Evolutionary conservation across 2,888 invertebrate species (phyloP).

Genomic region (Eilema sororculum): DNA sequence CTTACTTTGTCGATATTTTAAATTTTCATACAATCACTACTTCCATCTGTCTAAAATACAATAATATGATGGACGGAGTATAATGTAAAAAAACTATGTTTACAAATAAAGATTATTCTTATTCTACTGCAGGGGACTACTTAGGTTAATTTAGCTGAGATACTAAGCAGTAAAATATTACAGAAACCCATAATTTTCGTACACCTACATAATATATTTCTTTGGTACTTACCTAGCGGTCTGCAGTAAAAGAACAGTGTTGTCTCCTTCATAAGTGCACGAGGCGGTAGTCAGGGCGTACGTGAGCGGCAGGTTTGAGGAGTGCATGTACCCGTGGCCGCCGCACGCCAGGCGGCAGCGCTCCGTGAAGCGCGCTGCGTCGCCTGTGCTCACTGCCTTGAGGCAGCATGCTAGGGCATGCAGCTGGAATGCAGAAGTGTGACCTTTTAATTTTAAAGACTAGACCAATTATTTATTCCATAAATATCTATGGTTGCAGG

Average conservation of each 20-base stretch:
- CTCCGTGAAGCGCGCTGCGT: conserved; percentile 91
- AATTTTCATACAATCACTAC: too few species aligned
- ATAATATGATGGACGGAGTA: too few species aligned
- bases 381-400: conserved; percentile 94
- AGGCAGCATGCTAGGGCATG: conserved; percentile 96
- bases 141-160: too few species aligned
- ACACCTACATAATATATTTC: too few species aligned
- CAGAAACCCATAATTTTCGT: too few species aligned
- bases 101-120: too few species aligned
- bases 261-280: conserved; percentile 98
- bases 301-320: conserved; percentile 94
- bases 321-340: conserved; percentile 97
- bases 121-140: too few species aligned
- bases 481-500: too few species aligned
- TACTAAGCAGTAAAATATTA: too few species aligned
- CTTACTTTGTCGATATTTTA: too few species aligned
- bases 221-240: conserved; percentile 89
- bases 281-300: conserved; percentile 94
- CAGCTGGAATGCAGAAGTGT: conserved; percentile 85
- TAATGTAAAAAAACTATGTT: too few species aligned
- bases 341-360: conserved; percentile 95
- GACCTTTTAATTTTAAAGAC: neutral
- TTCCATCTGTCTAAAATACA: too few species aligned
- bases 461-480: neutral
- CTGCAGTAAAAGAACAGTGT: conserved; percentile 96